A percentile compares a stretch with the other conserved stretches of the same genome.
phyloP scores from a whole-genome alignment of 2,888 invertebrate species.

The Calameuta filiformis region DNA sequence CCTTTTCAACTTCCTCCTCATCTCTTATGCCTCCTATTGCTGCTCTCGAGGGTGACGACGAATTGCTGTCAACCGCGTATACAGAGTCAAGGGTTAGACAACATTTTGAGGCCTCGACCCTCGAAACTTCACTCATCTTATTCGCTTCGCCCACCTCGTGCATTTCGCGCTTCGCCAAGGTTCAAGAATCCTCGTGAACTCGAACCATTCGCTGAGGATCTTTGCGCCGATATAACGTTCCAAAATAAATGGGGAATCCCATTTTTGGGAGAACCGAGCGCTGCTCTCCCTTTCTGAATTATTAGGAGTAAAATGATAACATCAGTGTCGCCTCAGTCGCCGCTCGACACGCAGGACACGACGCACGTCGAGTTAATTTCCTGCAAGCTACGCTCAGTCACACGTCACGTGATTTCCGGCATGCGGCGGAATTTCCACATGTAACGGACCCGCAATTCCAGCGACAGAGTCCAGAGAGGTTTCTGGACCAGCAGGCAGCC shows the following conservation, averaged over 20 bases:
- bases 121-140: background rate
- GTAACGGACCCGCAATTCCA: background rate
- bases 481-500: background rate
- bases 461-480: background rate
- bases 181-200: no score
- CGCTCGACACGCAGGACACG: background rate
- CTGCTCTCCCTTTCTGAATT: background rate
- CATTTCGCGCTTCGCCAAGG: no score
- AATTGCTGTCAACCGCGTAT: no score
- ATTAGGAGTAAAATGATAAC: background rate
- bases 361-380: background rate
- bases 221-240: no score
- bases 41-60: background rate
- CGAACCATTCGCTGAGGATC: no score
- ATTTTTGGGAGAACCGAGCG: background rate
- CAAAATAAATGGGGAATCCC: no score
- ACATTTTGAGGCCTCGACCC: background rate
- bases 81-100: no score
- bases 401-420: background rate
- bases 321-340: background rate
- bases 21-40: conserved; percentile 10
- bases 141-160: no score
- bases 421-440: background rate
- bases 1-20: conserved; percentile 8
- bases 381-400: background rate